A percentile compares a stretch with the other conserved stretches of the same genome.
These are phyloP conservation scores for Limnothrissa miodon DNA, from an alignment of 2,113 vertebrate genomes.

Conservation along the genomic window DNA sequence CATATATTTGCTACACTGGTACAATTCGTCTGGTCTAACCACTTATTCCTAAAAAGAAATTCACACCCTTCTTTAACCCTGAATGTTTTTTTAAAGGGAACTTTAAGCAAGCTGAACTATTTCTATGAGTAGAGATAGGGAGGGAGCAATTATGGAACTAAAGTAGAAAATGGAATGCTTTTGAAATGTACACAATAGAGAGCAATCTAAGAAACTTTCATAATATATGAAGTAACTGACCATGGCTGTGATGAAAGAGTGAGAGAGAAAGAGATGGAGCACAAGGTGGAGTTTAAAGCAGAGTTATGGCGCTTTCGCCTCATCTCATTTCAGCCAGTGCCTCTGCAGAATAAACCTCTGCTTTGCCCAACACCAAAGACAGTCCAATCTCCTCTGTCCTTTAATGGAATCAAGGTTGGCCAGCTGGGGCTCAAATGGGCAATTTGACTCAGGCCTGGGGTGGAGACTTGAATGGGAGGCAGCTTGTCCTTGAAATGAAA, in stretches of 20 bases:
- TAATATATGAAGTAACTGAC: neutral
- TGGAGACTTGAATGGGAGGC: conserved; percentile 26
- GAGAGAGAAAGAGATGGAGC: neutral
- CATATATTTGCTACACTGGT: neutral
- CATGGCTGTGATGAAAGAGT: neutral
- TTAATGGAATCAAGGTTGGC: conserved; percentile 41
- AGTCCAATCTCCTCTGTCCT: conserved; percentile 26
- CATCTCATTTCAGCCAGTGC: conserved; percentile 32
- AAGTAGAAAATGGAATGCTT: neutral
- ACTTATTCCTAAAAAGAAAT: neutral
- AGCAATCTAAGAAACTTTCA: conserved; percentile 1
- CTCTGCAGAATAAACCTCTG: conserved; percentile 1
- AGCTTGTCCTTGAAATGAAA: conserved; percentile 35
- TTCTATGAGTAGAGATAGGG: neutral
- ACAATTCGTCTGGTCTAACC: neutral
- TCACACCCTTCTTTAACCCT: neutral
- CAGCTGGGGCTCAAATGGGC: conserved; percentile 44
- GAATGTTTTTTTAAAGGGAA: neutral
- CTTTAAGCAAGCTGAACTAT: neutral
- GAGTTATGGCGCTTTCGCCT: conserved; percentile 25
- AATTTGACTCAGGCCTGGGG: conserved; percentile 38
- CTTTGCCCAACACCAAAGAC: conserved; percentile 26
- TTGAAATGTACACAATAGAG: conserved; percentile 13
- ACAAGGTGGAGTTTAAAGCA: conserved; percentile 20
- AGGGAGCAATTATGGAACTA: neutral